A percentile compares a stretch with the other conserved stretches of the same genome.
Evolutionary conservation across 2,888 invertebrate genomes (phyloP).

Genomic region (Mesorhabditis sp.): DNA sequence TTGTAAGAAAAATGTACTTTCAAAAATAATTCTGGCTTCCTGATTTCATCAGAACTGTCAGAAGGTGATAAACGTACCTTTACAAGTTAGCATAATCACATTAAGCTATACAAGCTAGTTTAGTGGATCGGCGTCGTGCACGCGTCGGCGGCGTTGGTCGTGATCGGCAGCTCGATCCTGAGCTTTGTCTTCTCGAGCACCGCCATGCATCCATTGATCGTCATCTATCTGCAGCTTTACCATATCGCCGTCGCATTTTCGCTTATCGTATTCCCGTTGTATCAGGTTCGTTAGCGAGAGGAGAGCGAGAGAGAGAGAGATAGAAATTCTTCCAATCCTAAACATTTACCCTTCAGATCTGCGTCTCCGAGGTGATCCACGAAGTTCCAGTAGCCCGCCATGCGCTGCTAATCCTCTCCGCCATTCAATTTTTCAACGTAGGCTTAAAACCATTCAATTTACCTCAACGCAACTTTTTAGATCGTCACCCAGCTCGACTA

Average conservation of each 20-base stretch:
- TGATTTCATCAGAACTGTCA: background rate
- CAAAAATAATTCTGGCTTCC: too few relatives aligned
- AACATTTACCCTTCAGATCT: constrained; percentile 3
- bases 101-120: background rate
- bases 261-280: constrained; percentile 1
- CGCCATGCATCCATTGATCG: constrained; percentile 1
- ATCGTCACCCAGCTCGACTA: background rate
- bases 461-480: background rate
- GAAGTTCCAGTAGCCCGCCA: constrained; percentile 2
- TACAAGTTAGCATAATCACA: background rate
- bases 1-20: too few relatives aligned
- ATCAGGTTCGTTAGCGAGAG: background rate
- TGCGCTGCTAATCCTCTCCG: background rate
- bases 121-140: background rate
- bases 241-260: background rate
- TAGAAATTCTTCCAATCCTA: background rate
- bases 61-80: too few relatives aligned
- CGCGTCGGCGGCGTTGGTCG: background rate
- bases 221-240: background rate
- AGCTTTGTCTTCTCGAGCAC: background rate
- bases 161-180: background rate
- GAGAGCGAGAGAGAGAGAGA: background rate
- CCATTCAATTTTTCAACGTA: background rate
- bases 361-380: constrained; percentile 1
- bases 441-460: background rate